phyloP scores from a whole-genome alignment of 1,140 invertebrate genomes.

The Rhynchophorus ferrugineus region DNA sequence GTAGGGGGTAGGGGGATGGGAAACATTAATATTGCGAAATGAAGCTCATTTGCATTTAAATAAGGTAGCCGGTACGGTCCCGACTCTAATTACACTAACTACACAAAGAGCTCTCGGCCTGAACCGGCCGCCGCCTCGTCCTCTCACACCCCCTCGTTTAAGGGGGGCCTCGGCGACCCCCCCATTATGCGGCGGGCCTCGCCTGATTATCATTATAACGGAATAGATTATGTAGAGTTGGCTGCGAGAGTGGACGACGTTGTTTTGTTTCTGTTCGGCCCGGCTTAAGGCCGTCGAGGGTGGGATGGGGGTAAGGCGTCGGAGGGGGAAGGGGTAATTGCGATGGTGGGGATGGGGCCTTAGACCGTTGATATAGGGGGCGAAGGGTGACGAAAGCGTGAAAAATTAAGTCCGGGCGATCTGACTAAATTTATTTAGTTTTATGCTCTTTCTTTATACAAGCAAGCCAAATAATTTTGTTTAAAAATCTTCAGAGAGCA shows the following conservation, averaged over 20 bases:
- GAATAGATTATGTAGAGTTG: conserved; percentile 35
- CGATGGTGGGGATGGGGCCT: no score
- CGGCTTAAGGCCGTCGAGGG: not conserved
- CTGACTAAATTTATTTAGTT: no score
- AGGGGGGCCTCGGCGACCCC: conserved; percentile 8
- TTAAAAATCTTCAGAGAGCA: no score
- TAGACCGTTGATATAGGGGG: no score
- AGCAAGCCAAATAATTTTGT: no score
- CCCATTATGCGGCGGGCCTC: conserved; percentile 31
- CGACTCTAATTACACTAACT: conserved; percentile 43
- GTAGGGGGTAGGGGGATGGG: conserved; percentile 47
- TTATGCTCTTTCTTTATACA: no score
- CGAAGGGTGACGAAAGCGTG: no score
- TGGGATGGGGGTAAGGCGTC: not conserved
- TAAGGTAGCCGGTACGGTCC: conserved; percentile 55
- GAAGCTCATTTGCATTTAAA: conserved; percentile 83
- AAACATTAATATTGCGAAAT: conserved; percentile 80
- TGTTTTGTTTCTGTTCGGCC: not conserved
- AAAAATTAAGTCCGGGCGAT: no score
- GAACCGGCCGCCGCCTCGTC: conserved; percentile 34
- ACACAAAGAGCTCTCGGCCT: conserved; percentile 42
- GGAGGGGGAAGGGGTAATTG: not conserved
- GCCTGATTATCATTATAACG: conserved; percentile 38
- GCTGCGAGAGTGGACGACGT: not conserved
- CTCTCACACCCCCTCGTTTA: conserved; percentile 13